phyloP scores from a whole-genome alignment of 2,888 invertebrate species.

The Archips xylosteana region DNA sequence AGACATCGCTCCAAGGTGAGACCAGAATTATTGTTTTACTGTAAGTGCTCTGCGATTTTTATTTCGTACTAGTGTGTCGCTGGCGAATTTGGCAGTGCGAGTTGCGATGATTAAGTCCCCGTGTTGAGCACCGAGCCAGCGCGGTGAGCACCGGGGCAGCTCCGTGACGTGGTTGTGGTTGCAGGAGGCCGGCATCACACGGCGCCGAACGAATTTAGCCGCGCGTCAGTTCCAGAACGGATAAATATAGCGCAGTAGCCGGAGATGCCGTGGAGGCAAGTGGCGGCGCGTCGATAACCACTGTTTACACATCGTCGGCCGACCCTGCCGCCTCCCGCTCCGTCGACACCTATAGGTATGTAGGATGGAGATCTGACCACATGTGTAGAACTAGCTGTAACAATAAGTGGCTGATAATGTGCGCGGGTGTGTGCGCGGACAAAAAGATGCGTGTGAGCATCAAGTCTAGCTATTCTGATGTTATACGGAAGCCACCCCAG shows the following conservation, averaged over 20 bases:
- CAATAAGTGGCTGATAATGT: slow-evolving; percentile 59
- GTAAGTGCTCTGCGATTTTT: slow-evolving; percentile 66
- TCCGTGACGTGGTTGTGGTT: slow-evolving; percentile 82
- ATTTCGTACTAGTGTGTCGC: slow-evolving; percentile 51
- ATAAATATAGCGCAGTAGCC: slow-evolving; percentile 82
- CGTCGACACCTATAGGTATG: slow-evolving; percentile 78
- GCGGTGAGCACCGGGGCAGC: slow-evolving; percentile 63
- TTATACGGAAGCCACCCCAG: slow-evolving; percentile 51
- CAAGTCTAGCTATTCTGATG: slow-evolving; percentile 44
- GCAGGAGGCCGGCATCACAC: slow-evolving; percentile 80
- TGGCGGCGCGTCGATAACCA: slow-evolving; percentile 82
- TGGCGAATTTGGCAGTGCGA: slow-evolving; percentile 68
- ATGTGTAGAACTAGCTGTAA: slow-evolving; percentile 66
- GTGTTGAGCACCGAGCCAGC: slow-evolving; percentile 56
- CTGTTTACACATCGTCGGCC: slow-evolving; percentile 83
- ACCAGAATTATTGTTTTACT: slow-evolving; percentile 35
- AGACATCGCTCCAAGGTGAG: slow-evolving; percentile 75
- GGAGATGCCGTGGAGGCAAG: slow-evolving; percentile 79
- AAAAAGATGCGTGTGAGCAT: slow-evolving; percentile 43
- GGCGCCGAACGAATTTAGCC: slow-evolving; percentile 83
- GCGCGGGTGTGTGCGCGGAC: slow-evolving; percentile 51
- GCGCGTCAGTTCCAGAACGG: slow-evolving; percentile 79
- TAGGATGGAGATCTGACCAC: slow-evolving; percentile 67
- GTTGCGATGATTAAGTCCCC: slow-evolving; percentile 60
- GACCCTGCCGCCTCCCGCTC: slow-evolving; percentile 80